Evolutionary conservation across 2,113 vertebrate species (phyloP).

Genomic region (Apteryx mantelli): DNA sequence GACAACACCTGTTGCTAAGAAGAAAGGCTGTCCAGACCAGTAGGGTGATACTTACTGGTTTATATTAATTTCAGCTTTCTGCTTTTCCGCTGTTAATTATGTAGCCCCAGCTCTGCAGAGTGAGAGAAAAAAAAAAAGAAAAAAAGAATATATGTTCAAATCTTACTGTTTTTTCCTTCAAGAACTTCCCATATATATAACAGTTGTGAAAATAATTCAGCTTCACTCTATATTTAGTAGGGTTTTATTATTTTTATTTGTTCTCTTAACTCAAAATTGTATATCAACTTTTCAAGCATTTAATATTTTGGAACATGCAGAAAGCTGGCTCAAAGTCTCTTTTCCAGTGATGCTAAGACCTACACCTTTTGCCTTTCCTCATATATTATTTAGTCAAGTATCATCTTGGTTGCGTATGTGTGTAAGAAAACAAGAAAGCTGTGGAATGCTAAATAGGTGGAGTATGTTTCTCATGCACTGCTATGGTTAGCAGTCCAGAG

Average conservation of each 20-base stretch:
- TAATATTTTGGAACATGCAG: not conserved
- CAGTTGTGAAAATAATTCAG: not conserved
- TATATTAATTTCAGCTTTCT: not conserved
- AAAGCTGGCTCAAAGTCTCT: not conserved
- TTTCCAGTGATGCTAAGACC: not conserved
- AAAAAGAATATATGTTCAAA: not conserved
- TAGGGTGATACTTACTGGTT: not conserved
- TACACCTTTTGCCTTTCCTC: not conserved
- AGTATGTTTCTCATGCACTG: not conserved
- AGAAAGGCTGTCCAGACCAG: not conserved
- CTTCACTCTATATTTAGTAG: not conserved
- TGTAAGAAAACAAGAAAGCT: not conserved
- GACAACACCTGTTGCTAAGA: not conserved
- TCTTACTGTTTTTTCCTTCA: constrained; percentile 3
- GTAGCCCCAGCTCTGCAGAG: not conserved
- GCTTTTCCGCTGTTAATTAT: not conserved
- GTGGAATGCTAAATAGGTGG: not conserved
- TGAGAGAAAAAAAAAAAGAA: not conserved
- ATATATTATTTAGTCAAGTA: not conserved
- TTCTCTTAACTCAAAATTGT: not conserved
- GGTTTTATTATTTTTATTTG: not conserved
- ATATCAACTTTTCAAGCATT: not conserved
- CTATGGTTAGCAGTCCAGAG: not conserved
- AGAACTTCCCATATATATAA: not conserved
- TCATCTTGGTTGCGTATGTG: not conserved